phyloP scores from a whole-genome alignment of 2,113 vertebrate species.

The Nothoprocta pentlandii region DNA sequence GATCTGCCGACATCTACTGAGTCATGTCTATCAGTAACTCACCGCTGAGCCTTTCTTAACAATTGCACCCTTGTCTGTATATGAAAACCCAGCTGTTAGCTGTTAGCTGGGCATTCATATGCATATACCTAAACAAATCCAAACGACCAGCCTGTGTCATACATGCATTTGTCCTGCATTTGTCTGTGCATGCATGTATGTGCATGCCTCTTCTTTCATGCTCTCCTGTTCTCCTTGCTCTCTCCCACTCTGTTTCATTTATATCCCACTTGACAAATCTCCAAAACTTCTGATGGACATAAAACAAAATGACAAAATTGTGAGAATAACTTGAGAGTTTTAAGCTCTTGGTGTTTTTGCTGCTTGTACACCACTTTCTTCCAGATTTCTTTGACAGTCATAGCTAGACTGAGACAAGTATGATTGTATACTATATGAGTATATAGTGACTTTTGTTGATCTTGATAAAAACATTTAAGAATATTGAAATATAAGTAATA shows the following conservation, averaged over 20 bases:
- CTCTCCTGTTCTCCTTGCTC: neutral
- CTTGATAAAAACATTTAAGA: neutral
- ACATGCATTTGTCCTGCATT: neutral
- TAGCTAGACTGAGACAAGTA: neutral
- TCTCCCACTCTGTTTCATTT: neutral
- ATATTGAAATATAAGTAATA: neutral
- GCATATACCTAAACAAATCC: neutral
- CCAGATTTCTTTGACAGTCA: neutral
- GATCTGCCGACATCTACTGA: neutral
- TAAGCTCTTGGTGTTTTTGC: neutral
- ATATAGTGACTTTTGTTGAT: neutral
- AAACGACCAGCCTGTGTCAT: neutral
- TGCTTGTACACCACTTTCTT: neutral
- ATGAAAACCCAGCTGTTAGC: neutral
- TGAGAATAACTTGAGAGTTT: neutral
- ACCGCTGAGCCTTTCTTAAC: neutral
- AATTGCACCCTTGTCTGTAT: neutral
- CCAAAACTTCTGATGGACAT: neutral
- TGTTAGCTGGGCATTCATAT: neutral
- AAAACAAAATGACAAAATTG: neutral
- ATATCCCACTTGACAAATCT: neutral
- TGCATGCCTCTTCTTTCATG: neutral
- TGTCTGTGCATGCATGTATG: neutral
- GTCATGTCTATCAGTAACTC: neutral
- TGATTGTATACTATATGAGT: neutral